Percentiles rank a stretch among this genome's conserved stretches.
These are phyloP conservation scores for Ellobium chinense DNA, from an alignment of 2,888 invertebrate species.

Conservation along the genomic window DNA sequence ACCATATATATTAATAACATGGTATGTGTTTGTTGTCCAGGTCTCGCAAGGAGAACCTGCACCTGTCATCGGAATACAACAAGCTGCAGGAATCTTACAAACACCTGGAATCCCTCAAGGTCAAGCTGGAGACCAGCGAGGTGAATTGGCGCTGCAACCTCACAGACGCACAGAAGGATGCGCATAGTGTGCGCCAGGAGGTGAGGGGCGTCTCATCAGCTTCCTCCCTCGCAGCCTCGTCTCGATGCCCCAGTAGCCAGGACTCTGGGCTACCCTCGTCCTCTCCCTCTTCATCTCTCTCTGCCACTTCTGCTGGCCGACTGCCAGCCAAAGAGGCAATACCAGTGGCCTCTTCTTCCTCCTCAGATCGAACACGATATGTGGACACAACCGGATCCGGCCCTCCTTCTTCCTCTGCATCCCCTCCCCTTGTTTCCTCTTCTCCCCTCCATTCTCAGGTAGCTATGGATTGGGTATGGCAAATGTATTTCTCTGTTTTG, in stretches of 20 bases:
- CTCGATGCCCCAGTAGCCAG: conserved; percentile 1
- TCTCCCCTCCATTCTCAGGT: conserved; percentile 37
- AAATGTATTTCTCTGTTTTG: not conserved
- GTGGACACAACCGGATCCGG: not conserved
- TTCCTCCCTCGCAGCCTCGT: conserved; percentile 70
- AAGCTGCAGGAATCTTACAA: conserved; percentile 77
- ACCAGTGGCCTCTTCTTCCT: not conserved
- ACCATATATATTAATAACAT: too few relatives aligned
- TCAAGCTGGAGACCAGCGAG: conserved; percentile 76
- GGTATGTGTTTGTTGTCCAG: too few relatives aligned
- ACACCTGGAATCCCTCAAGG: conserved; percentile 76
- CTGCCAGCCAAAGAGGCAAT: not conserved
- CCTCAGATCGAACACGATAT: not conserved
- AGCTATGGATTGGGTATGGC: not conserved
- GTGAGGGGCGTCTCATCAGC: conserved; percentile 18
- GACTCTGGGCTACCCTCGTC: conserved; percentile 32
- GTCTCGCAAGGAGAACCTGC: conserved; percentile 76
- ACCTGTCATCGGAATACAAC: conserved; percentile 76
- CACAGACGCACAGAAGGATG: conserved; percentile 77
- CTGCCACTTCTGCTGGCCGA: not conserved
- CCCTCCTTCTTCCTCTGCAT: not conserved
- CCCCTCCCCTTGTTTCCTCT: conserved; percentile 22
- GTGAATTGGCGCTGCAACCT: conserved; percentile 72
- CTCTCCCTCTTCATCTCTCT: not conserved
- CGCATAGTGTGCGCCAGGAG: conserved; percentile 59